Conservation (phyloP, 2,888 invertebrate genomes). For the Dastarcus helophoroides region DNA sequence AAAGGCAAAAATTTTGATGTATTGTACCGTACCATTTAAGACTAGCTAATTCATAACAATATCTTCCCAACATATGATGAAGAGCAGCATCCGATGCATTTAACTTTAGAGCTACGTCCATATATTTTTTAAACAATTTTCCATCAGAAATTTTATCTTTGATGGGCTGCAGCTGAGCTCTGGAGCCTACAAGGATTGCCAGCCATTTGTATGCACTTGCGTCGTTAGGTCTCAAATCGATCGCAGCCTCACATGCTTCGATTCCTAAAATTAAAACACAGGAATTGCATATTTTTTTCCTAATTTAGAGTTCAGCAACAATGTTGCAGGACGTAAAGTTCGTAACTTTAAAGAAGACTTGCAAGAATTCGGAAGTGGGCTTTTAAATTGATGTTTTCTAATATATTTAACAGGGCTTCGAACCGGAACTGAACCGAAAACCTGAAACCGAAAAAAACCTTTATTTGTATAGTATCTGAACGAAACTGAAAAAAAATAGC, state of each 20-base stretch:
- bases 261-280: slow-evolving; percentile 45
- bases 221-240: slow-evolving; percentile 39
- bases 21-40: slow-evolving; percentile 27
- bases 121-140: slow-evolving; percentile 53
- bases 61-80: slow-evolving; percentile 58
- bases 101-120: slow-evolving; percentile 50
- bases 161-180: slow-evolving; percentile 46
- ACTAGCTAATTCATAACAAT: slow-evolving; percentile 49
- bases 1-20: neutral
- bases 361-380: no score
- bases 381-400: no score
- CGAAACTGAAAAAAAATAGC: no score
- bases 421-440: no score
- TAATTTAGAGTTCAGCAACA: neutral
- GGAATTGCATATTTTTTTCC: no score
- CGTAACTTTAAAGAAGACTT: neutral
- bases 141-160: slow-evolving; percentile 57
- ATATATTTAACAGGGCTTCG: no score
- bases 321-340: neutral
- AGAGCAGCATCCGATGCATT: slow-evolving; percentile 49
- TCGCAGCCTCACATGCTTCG: slow-evolving; percentile 43
- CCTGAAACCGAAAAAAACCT: no score
- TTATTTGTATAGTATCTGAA: no score
- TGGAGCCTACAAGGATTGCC: slow-evolving; percentile 53
- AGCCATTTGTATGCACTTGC: slow-evolving; percentile 62